phyloP scores from a whole-genome alignment of 2,797 vertebrate species.

The Apogon talboti region DNA sequence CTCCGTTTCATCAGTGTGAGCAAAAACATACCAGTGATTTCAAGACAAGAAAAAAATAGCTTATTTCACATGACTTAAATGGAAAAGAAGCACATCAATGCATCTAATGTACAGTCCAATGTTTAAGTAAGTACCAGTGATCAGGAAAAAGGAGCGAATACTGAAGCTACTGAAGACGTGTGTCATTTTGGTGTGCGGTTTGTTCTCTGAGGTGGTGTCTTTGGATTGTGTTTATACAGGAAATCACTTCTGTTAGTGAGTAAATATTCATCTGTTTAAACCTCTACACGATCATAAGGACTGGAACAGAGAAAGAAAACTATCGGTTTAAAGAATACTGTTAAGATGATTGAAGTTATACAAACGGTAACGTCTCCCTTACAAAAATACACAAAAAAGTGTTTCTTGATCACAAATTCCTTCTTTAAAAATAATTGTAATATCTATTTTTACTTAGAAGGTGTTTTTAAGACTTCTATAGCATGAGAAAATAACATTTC shows the following conservation, averaged over 20 bases:
- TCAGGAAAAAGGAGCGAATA: constrained; percentile 39
- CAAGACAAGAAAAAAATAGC: constrained; percentile 63
- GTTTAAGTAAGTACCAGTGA: constrained; percentile 39
- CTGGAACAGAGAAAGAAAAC: constrained; percentile 48
- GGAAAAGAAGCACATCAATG: constrained; percentile 16
- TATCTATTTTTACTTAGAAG: constrained; percentile 41
- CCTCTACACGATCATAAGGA: constrained; percentile 59
- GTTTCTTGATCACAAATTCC: constrained; percentile 56
- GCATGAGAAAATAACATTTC: constrained; percentile 53
- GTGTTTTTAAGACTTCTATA: constrained; percentile 70
- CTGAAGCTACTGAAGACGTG: constrained; percentile 21
- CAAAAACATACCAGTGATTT: constrained; percentile 68
- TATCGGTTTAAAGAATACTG: constrained; percentile 51
- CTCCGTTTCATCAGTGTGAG: constrained; percentile 41
- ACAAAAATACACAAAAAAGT: constrained; percentile 71
- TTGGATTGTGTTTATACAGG: constrained; percentile 58
- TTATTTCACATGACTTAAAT: constrained; percentile 69
- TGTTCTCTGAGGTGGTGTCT: constrained; percentile 56
- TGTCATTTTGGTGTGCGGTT: constrained; percentile 57
- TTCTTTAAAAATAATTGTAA: constrained; percentile 63
- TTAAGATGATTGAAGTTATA: constrained; percentile 49
- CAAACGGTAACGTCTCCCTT: constrained; percentile 69
- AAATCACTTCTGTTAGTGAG: constrained; percentile 57
- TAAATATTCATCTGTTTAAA: constrained; percentile 43
- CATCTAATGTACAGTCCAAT: constrained; percentile 49